Percentiles rank a stretch among this genome's conserved stretches.
These are phyloP conservation scores for Pygoscelis antarcticus DNA, from an alignment of 2,113 vertebrate species.

Conservation along the genomic window DNA sequence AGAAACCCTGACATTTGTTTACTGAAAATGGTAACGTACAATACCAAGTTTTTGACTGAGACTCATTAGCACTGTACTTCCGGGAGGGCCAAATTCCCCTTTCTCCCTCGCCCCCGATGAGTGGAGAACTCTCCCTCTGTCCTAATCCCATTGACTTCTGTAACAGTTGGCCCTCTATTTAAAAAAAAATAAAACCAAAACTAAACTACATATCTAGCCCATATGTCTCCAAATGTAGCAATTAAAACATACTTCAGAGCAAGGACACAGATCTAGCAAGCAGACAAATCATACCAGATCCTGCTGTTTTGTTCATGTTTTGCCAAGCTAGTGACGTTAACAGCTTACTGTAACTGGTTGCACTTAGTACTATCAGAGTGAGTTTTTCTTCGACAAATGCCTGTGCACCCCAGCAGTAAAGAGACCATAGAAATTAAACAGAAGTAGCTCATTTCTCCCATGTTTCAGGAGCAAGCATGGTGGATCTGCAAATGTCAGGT, in stretches of 20 bases:
- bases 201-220: not conserved
- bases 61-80: not conserved
- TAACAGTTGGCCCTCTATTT: not conserved
- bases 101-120: accelerated
- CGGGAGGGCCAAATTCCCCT: not conserved
- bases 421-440: not conserved
- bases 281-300: not conserved
- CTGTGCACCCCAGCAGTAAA: not conserved
- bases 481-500: not conserved
- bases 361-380: not conserved
- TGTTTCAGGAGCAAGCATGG: accelerated
- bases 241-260: not conserved
- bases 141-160: not conserved
- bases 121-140: not conserved
- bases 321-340: not conserved
- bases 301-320: not conserved
- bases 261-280: not conserved
- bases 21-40: not conserved
- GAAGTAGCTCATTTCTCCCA: not conserved
- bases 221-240: not conserved
- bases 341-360: not conserved
- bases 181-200: not conserved
- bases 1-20: not conserved
- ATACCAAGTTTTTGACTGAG: not conserved
- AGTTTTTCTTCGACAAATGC: not conserved